Base-by-base conservation (phyloP, 1,140 invertebrate species). In the Hyles euphorbiae region DNA sequence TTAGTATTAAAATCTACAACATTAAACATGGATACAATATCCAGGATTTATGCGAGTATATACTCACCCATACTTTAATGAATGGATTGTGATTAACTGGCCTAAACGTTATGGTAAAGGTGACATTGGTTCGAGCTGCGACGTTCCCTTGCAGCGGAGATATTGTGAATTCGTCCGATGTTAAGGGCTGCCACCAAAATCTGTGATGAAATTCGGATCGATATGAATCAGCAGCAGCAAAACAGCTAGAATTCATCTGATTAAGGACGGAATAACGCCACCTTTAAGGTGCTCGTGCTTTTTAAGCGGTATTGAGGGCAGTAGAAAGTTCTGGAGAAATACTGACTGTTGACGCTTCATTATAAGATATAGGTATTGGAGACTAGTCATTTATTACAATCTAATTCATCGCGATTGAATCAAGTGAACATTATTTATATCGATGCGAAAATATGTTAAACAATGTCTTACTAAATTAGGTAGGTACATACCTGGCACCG, bases 31-130 rank as follows among this genome's bases (percentile, higher is more conserved):
- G n/a, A n/a, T 40, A 8, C 36, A 5, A 40, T 40, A 40, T 40
- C 1, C 8, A 40, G 4, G 8, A 47, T 47, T 32, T 10, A n/a
- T 45, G 5, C 12, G 40, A 11, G 8, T 48, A 54, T 54, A 59
- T 59, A 72, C 77, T 61, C 68, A 88, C 85, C 85, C 81, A 85
- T 56, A 84, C 75, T 87, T 88, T 87, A 22, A 88, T 78, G 56
- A 87, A 88, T 0, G 86, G 83, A 68, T 87, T 87, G 49, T 86
- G 66, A 11, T 82, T 75, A 5, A 66, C 10, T 1, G 85, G 85
- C 49, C 78, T 71, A 52, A 81, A 88, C 0, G 82, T 80, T 22
- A 88, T 78, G 0, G 82, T 85, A 40, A 85, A 85, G 0, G 82
- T 84, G 5, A 86, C 82, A 61, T 86, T 83, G 5, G 78, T 81